phyloP scores from a whole-genome alignment of 1,140 invertebrate species.

The Musca vetustissima region DNA sequence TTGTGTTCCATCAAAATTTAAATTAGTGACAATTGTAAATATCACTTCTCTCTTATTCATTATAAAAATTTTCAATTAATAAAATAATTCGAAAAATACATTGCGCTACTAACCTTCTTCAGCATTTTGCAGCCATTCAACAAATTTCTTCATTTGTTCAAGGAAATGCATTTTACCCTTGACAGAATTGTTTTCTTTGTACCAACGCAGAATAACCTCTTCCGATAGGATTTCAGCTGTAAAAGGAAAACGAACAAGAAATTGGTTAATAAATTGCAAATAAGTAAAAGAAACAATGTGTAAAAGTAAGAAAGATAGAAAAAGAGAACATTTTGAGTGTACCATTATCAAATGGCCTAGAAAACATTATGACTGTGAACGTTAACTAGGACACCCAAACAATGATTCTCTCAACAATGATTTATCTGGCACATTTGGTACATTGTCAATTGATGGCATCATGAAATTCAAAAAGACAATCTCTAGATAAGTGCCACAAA shows the following conservation, averaged over 20 bases:
- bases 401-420: no score
- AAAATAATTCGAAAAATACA: neutral
- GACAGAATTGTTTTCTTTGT: slow-evolving; percentile 85
- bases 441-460: neutral
- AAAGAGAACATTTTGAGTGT: neutral
- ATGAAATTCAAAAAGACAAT: neutral
- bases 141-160: slow-evolving; percentile 96
- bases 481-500: neutral
- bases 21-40: no score
- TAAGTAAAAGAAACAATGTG: neutral
- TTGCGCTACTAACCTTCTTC: slow-evolving; percentile 82
- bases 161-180: slow-evolving; percentile 97
- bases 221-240: slow-evolving; percentile 84
- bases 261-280: neutral
- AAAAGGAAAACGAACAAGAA: slow-evolving; percentile 37
- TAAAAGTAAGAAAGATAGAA: neutral
- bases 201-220: slow-evolving; percentile 92
- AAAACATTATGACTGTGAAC: neutral
- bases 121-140: slow-evolving; percentile 95
- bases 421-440: no score
- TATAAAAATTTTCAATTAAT: no score
- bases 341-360: neutral
- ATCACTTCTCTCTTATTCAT: no score
- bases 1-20: no score
- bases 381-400: neutral